A percentile compares a stretch with the other conserved stretches of the same genome.
phyloP scores from a whole-genome alignment of 1,140 invertebrate species.

The Cydia pomonella region DNA sequence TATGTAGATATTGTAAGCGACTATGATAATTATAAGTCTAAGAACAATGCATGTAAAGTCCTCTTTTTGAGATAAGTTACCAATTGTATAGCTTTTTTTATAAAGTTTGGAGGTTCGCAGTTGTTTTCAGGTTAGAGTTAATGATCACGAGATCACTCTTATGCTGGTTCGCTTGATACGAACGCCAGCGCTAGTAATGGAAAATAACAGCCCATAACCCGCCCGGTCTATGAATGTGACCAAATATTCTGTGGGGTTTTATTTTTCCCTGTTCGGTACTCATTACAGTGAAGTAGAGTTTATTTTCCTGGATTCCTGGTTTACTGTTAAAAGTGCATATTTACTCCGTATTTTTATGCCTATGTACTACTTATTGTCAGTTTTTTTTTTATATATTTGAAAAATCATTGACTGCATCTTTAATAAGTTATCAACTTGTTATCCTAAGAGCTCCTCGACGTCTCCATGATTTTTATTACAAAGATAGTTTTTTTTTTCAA shows the following conservation, averaged over 20 bases:
- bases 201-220: background rate
- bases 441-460: no score
- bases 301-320: background rate
- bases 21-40: no score
- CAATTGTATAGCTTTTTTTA: no score
- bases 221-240: background rate
- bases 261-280: background rate
- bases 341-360: background rate
- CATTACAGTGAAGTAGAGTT: background rate
- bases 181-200: background rate
- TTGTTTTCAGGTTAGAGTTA: background rate
- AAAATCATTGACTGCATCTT: no score
- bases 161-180: background rate
- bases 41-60: no score
- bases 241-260: conserved; percentile 6
- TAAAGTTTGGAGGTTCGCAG: background rate
- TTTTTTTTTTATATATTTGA: no score
- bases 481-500: no score
- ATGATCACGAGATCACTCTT: background rate
- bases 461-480: no score
- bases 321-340: background rate
- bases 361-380: no score
- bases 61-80: no score
- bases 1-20: no score
- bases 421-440: no score